Evolutionary conservation across 2,888 invertebrate genomes (phyloP).

Genomic region (Mythimna lalbum): DNA sequence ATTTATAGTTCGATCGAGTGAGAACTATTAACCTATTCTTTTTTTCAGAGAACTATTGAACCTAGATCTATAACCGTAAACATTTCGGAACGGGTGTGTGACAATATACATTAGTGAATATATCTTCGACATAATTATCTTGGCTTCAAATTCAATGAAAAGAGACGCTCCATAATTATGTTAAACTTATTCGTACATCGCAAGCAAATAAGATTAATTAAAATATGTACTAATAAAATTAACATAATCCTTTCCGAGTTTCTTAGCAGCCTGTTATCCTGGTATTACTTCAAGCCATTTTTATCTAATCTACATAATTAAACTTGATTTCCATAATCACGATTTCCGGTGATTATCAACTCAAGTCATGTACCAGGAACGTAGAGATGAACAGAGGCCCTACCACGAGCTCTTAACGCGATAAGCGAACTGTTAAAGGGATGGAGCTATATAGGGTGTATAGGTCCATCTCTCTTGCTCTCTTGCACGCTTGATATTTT

Average conservation of each 20-base stretch:
- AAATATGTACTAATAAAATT: constrained; percentile 8
- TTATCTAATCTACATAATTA: constrained; percentile 39
- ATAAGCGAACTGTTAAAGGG: too few species aligned
- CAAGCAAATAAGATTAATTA: constrained; percentile 1
- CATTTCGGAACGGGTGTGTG: too few species aligned
- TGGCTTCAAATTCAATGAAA: background rate
- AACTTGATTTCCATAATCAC: constrained; percentile 38
- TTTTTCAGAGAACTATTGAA: too few species aligned
- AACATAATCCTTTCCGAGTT: background rate
- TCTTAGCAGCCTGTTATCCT: background rate
- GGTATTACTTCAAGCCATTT: background rate
- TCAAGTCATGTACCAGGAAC: constrained; percentile 48
- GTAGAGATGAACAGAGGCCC: constrained; percentile 23
- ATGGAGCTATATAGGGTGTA: too few species aligned
- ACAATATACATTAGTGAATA: background rate
- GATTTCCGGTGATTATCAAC: constrained; percentile 24
- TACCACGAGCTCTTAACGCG: too few species aligned
- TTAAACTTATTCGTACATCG: background rate
- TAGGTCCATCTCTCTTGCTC: too few species aligned
- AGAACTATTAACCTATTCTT: too few species aligned
- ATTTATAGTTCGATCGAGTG: too few species aligned
- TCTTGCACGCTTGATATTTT: too few species aligned
- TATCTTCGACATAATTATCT: background rate
- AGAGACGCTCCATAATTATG: background rate
- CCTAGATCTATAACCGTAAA: too few species aligned